These are phyloP conservation scores for Cephus pygmeus DNA, from an alignment of 2,888 invertebrate genomes.

Conservation along the genomic window DNA sequence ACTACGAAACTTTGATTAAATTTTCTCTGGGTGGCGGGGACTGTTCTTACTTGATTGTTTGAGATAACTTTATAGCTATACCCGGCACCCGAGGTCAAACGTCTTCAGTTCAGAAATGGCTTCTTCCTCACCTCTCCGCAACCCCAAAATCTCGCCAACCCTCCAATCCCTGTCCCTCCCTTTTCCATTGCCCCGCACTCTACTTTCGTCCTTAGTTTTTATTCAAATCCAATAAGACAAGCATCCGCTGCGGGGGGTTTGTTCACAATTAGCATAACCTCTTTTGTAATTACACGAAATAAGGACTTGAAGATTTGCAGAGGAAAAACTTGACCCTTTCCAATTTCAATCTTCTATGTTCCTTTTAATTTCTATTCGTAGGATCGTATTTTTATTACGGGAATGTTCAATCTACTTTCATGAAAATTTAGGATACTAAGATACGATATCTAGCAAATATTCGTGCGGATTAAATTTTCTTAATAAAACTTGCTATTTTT, in stretches of 20 bases:
- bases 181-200: not conserved
- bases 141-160: not conserved
- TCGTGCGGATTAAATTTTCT: not conserved
- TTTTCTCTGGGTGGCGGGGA: conserved; percentile 35
- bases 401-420: not conserved
- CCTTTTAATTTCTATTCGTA: not conserved
- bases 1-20: conserved; percentile 44
- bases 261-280: not conserved
- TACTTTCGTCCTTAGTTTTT: not conserved
- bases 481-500: not conserved
- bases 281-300: not conserved
- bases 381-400: not conserved
- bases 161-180: not conserved
- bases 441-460: not conserved
- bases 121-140: not conserved
- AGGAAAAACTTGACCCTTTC: not conserved
- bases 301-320: not conserved
- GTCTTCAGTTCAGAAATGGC: conserved; percentile 1
- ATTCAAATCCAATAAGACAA: not conserved
- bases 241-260: not conserved
- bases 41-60: conserved; percentile 43
- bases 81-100: conserved; percentile 18
- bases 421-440: not conserved
- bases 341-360: not conserved
- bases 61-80: conserved; percentile 37